phyloP scores from a whole-genome alignment of 2,113 vertebrate genomes.

The Lonchura striata region DNA sequence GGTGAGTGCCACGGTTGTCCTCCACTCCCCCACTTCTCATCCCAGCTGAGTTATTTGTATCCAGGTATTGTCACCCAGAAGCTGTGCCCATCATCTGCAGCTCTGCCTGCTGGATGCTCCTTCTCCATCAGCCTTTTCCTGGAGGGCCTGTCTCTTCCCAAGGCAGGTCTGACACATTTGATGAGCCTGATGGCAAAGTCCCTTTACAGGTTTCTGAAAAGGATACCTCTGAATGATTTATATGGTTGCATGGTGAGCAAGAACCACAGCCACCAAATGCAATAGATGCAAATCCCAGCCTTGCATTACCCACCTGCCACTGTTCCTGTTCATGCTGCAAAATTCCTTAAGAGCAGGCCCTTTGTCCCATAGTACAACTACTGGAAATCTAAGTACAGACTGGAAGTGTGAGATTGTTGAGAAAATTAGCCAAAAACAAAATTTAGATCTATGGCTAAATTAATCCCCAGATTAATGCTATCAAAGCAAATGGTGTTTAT shows the following conservation, averaged over 20 bases:
- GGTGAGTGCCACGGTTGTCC: background rate
- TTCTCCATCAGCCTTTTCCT: background rate
- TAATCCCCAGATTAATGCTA: slow-evolving; percentile 44
- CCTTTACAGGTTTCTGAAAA: background rate
- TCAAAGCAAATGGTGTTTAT: slow-evolving; percentile 50
- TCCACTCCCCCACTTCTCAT: background rate
- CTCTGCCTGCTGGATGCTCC: background rate
- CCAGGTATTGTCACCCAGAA: accelerated
- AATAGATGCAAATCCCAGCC: background rate
- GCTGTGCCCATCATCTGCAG: accelerated
- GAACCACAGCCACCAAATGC: accelerated
- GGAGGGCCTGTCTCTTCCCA: background rate
- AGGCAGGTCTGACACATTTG: background rate
- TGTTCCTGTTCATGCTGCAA: background rate
- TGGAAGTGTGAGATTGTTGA: slow-evolving; percentile 18
- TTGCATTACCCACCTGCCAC: accelerated
- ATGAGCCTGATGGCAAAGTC: background rate
- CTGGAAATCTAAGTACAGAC: background rate
- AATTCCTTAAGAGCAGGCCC: background rate
- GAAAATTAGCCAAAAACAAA: slow-evolving; percentile 30
- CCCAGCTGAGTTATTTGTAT: background rate
- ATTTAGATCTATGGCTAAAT: slow-evolving; percentile 58
- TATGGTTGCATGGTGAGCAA: accelerated
- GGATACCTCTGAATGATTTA: background rate
- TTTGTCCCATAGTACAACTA: background rate